phyloP scores from a whole-genome alignment of 2,888 invertebrate genomes.

The Pasiphila rectangulata region DNA sequence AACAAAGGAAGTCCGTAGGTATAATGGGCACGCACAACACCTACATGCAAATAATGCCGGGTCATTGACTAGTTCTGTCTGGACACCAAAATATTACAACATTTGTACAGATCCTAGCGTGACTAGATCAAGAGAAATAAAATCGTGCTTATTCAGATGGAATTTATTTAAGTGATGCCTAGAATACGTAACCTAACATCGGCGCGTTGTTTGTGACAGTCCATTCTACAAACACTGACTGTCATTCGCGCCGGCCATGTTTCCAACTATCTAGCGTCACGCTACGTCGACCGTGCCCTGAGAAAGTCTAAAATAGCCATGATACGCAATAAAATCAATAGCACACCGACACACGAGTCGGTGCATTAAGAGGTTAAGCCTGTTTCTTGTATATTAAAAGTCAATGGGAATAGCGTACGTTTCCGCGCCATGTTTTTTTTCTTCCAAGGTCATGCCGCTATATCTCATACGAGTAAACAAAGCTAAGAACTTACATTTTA shows the following conservation, averaged over 20 bases:
- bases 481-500: slow-evolving; percentile 45
- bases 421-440: slow-evolving; percentile 79
- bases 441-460: slow-evolving; percentile 74
- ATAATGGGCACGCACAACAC: slow-evolving; percentile 47
- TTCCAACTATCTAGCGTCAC: slow-evolving; percentile 71
- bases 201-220: slow-evolving; percentile 56
- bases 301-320: slow-evolving; percentile 65
- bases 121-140: slow-evolving; percentile 33
- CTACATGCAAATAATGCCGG: slow-evolving; percentile 72
- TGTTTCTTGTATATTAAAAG: slow-evolving; percentile 42
- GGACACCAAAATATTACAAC: slow-evolving; percentile 50
- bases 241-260: slow-evolving; percentile 77
- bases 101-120: slow-evolving; percentile 39
- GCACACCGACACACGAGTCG: slow-evolving; percentile 33
- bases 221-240: slow-evolving; percentile 49
- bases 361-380: slow-evolving; percentile 32
- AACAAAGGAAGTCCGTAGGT: slow-evolving; percentile 55
- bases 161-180: slow-evolving; percentile 1
- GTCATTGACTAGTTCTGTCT: slow-evolving; percentile 68
- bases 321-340: slow-evolving; percentile 62
- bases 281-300: slow-evolving; percentile 65
- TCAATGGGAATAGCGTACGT: slow-evolving; percentile 62
- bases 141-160: slow-evolving; percentile 5
- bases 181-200: slow-evolving; percentile 44
- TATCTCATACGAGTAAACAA: slow-evolving; percentile 77